A percentile compares a stretch with the other conserved stretches of the same genome.
phyloP scores from a whole-genome alignment of 2,113 vertebrate genomes.

The Caranx melampygus region DNA sequence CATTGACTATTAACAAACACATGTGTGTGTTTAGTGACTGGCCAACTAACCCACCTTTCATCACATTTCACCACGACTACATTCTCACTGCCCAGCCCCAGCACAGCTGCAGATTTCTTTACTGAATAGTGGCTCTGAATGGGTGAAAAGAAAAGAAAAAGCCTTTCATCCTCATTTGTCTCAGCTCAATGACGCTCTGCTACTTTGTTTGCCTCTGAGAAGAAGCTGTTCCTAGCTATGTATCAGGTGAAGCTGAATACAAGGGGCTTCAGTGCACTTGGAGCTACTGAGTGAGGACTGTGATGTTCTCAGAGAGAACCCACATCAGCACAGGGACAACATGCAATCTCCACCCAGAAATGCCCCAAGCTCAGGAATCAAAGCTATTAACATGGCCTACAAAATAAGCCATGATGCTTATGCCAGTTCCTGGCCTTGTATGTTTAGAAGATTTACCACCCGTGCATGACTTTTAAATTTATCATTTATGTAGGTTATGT shows the following conservation, averaged over 20 bases:
- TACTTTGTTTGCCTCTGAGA: not conserved
- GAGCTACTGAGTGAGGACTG: too few species aligned
- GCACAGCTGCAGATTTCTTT: constrained; percentile 76
- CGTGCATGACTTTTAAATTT: too few species aligned
- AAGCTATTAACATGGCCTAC: too few species aligned
- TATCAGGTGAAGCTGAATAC: not conserved
- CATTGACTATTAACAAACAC: not conserved
- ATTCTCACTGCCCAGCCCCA: constrained; percentile 81
- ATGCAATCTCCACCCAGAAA: too few species aligned
- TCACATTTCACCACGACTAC: constrained; percentile 81
- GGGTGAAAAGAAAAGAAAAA: constrained; percentile 6
- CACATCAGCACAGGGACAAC: too few species aligned
- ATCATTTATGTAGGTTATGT: too few species aligned
- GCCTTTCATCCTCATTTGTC: constrained; percentile 15
- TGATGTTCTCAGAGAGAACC: too few species aligned
- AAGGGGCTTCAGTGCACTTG: not conserved
- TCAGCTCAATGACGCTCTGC: not conserved
- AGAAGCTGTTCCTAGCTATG: not conserved
- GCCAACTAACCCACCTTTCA: constrained; percentile 77
- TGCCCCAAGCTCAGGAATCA: too few species aligned
- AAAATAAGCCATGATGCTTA: too few species aligned
- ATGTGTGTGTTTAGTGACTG: not conserved
- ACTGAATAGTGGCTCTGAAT: constrained; percentile 83
- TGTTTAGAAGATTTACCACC: too few species aligned
- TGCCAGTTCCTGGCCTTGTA: too few species aligned